phyloP scores from a whole-genome alignment of 2,888 invertebrate genomes.

The Mythimna albipuncta region DNA sequence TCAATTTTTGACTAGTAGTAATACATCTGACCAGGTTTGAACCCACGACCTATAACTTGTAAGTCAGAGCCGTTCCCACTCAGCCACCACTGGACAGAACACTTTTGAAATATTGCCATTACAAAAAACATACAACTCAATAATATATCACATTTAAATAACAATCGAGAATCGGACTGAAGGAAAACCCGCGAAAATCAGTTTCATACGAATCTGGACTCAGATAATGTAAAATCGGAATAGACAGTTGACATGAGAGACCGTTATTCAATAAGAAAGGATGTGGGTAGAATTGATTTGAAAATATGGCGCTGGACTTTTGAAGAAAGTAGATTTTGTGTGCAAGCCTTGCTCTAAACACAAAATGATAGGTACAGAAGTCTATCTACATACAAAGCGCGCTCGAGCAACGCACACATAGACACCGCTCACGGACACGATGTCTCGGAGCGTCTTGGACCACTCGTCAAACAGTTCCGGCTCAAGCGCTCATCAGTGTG shows the following conservation, averaged over 20 bases:
- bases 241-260: constrained; percentile 49
- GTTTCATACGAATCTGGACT: constrained; percentile 59
- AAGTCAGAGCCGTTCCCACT: too few relatives aligned
- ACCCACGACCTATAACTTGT: too few relatives aligned
- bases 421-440: too few relatives aligned
- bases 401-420: too few relatives aligned
- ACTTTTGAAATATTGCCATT: not conserved
- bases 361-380: too few relatives aligned
- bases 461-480: too few relatives aligned
- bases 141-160: constrained; percentile 66
- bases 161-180: constrained; percentile 61
- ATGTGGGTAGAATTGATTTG: constrained; percentile 27
- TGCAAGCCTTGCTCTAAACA: not conserved
- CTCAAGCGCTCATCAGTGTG: too few relatives aligned
- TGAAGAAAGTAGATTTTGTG: not conserved
- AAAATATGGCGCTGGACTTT: constrained; percentile 13
- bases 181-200: constrained; percentile 58
- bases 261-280: constrained; percentile 38
- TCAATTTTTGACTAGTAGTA: too few relatives aligned
- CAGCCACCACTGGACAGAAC: too few relatives aligned
- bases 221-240: constrained; percentile 55
- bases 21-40: too few relatives aligned
- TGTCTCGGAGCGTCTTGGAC: too few relatives aligned
- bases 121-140: constrained; percentile 30
- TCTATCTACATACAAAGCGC: too few relatives aligned